Evolutionary conservation across 2,888 invertebrate genomes (phyloP).

Genomic region (Machimus atricapillus): DNA sequence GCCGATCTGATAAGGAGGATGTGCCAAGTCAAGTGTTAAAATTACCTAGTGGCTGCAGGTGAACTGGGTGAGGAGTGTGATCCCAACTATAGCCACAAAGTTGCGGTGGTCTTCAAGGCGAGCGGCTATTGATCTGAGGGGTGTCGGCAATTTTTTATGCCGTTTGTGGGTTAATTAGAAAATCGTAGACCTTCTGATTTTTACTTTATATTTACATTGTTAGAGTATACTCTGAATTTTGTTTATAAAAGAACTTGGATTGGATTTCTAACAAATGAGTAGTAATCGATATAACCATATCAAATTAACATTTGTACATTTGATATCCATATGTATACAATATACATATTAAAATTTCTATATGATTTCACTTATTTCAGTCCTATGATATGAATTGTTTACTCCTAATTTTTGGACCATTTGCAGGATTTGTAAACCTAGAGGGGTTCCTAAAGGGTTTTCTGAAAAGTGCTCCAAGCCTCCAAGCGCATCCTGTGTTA

Average conservation of each 20-base stretch:
- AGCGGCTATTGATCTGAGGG: background rate
- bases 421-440: too few relatives aligned
- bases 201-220: background rate
- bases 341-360: background rate
- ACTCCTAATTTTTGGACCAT: too few relatives aligned
- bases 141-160: background rate
- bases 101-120: background rate
- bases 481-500: too few relatives aligned
- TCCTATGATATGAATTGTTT: too few relatives aligned
- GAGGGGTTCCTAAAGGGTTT: too few relatives aligned
- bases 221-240: background rate
- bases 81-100: background rate
- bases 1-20: slow-evolving; percentile 23
- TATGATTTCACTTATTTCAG: too few relatives aligned
- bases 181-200: background rate
- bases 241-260: background rate
- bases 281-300: background rate
- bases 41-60: background rate
- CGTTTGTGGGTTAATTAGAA: background rate
- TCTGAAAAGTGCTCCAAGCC: too few relatives aligned
- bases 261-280: background rate
- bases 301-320: background rate
- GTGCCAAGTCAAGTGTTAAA: slow-evolving; percentile 25
- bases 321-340: too few relatives aligned
- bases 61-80: background rate